phyloP scores from a whole-genome alignment of 2,113 vertebrate species.

The Esox niger region DNA sequence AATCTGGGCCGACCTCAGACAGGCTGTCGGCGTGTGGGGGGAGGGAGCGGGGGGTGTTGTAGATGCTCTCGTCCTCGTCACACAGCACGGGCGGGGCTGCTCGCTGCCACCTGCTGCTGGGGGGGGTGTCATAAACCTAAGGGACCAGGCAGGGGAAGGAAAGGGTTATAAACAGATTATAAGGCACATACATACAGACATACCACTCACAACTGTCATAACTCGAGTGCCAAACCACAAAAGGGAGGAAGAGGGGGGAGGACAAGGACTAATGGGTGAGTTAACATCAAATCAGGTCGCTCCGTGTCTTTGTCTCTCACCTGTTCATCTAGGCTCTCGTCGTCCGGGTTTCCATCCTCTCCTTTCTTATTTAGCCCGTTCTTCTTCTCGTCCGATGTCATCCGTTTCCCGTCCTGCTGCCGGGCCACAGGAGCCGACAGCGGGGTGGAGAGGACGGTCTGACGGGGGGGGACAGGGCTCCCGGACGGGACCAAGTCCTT shows the following conservation, averaged over 20 bases:
- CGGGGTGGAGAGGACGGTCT: not conserved
- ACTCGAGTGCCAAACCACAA: not conserved
- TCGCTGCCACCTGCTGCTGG: conserved; percentile 71
- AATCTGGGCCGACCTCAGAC: conserved; percentile 71
- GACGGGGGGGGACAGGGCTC: conserved; percentile 15
- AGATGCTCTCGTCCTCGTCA: conserved; percentile 68
- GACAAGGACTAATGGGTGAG: not conserved
- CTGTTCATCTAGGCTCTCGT: conserved; percentile 51
- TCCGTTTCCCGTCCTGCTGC: conserved; percentile 25
- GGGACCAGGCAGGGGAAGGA: not conserved
- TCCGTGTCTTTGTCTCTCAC: conserved; percentile 28
- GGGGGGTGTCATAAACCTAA: conserved; percentile 78
- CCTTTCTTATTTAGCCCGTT: conserved; percentile 41
- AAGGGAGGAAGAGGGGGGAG: not conserved
- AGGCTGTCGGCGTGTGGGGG: conserved; percentile 55
- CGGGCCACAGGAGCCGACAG: not conserved
- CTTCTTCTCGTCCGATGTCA: conserved; percentile 40
- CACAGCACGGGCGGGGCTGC: conserved; percentile 38
- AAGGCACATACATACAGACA: too few relatives aligned
- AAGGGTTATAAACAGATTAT: not conserved
- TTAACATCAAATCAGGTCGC: not conserved
- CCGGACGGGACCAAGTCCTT: conserved; percentile 57
- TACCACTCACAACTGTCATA: not conserved
- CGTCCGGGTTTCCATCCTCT: conserved; percentile 38
- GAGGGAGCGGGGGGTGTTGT: conserved; percentile 73